These are phyloP conservation scores for Hystrix brachyura DNA, from an alignment of 2,113 vertebrate species.

Conservation along the genomic window DNA sequence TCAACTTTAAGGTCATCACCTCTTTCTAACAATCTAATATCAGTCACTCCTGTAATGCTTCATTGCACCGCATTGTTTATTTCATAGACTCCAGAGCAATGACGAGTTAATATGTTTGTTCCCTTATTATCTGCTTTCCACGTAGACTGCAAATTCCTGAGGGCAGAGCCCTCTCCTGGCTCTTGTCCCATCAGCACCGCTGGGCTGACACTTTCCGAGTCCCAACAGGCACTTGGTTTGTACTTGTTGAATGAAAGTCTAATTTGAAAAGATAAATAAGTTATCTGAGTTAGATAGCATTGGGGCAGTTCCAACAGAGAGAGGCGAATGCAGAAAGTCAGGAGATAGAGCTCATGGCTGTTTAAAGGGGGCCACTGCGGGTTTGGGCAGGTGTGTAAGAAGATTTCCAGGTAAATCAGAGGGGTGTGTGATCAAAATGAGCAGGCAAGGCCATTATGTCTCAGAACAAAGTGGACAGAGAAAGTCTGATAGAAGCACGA, in stretches of 20 bases:
- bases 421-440: not conserved
- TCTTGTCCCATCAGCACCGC: not conserved
- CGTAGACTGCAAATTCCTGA: not conserved
- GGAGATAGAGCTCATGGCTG: not conserved
- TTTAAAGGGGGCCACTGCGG: not conserved
- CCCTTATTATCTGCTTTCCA: not conserved
- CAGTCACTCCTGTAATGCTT: not conserved
- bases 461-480: not conserved
- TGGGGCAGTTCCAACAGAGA: not conserved
- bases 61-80: not conserved
- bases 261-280: slow-evolving; percentile 33
- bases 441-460: not conserved
- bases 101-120: not conserved
- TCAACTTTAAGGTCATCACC: not conserved
- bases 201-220: not conserved
- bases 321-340: not conserved
- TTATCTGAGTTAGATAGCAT: not conserved
- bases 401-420: not conserved
- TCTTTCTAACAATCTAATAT: not conserved
- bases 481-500: not conserved
- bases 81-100: not conserved
- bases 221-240: not conserved
- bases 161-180: not conserved
- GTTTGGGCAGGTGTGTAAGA: not conserved
- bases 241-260: not conserved